Base-by-base conservation (phyloP, 2,797 vertebrate species). In the Botia almorhae region DNA sequence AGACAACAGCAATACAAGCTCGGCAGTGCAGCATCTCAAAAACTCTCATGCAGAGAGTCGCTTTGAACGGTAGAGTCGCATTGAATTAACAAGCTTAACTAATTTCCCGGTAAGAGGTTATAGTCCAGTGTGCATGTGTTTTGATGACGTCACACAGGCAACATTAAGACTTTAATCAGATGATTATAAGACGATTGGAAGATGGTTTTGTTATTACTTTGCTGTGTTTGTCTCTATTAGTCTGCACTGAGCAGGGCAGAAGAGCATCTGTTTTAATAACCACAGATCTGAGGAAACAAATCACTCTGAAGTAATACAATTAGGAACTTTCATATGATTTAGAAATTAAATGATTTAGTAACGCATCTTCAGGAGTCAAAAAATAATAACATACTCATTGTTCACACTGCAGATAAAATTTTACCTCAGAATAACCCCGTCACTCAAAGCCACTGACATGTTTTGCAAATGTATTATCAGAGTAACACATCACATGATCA, bases 1-100 rank as follows among this genome's bases (percentile, higher is more conserved):
- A 85, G 80, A 79, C 56, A 74, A 87, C 85, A 85, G 64, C 75
- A 76, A 85, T 83, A 82, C 86, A 83, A 89, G 64, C 67, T 84
- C 87, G 74, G 63, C n/a, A 65, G 69, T 23, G 10, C 46, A 23
- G 68, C 46, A 16, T 33, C 13, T 13, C 17, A 36, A 43, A 64
- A 72, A 7, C 50, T 51, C 13, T 23, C 39, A 26, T 23, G 26
- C 14, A 14, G 29, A 43, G 23, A 68, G 65, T n/a, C 0, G 0
- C 68, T 71, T 78, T 23, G 23, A 26, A 26, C 2, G 67, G 11
- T 23, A 14, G 33, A 10, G 76, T 7, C n/a, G 3, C 21, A 48
- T 7, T 46, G 43, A 10, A 48, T 48, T 46, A 69, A 39, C 21
- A 69, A 69, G 19, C 43, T 46, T 50, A 63, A 56, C 78, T 26